These are phyloP conservation scores for Alethe castanea DNA, from an alignment of 2,113 vertebrate genomes.

Conservation along the genomic window DNA sequence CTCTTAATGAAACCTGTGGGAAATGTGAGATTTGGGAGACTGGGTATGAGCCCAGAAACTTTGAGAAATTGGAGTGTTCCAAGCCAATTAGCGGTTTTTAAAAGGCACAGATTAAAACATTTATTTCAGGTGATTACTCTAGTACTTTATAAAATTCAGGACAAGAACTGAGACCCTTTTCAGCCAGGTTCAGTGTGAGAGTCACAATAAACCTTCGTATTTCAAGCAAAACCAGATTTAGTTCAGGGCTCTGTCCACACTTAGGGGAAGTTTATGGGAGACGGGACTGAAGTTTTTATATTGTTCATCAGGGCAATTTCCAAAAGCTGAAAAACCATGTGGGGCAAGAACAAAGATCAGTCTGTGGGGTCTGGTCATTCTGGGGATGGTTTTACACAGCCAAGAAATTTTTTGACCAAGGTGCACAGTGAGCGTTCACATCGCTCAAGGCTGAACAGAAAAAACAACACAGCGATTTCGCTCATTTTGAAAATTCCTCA, in stretches of 20 bases:
- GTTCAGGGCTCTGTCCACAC: accelerated
- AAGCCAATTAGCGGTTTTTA: accelerated
- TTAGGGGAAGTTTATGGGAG: neutral
- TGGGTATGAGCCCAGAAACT: neutral
- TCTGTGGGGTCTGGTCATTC: accelerated
- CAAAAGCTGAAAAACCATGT: accelerated
- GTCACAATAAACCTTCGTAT: accelerated
- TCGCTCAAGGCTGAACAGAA: accelerated
- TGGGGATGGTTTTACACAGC: neutral
- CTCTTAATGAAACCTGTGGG: neutral
- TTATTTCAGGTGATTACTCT: neutral
- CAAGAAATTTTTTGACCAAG: too few relatives aligned
- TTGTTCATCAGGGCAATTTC: neutral
- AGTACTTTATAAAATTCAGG: neutral
- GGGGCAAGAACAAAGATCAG: accelerated
- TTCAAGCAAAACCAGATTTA: neutral
- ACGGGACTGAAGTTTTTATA: neutral
- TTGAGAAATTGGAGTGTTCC: neutral
- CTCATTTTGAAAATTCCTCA: too few relatives aligned
- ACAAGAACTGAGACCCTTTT: neutral
- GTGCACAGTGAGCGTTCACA: accelerated
- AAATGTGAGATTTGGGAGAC: neutral
- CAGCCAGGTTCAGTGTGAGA: neutral
- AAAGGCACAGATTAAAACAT: neutral
- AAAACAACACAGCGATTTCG: accelerated